Conservation (phyloP, 1,140 invertebrate genomes). For the Bombus superbus region DNA sequence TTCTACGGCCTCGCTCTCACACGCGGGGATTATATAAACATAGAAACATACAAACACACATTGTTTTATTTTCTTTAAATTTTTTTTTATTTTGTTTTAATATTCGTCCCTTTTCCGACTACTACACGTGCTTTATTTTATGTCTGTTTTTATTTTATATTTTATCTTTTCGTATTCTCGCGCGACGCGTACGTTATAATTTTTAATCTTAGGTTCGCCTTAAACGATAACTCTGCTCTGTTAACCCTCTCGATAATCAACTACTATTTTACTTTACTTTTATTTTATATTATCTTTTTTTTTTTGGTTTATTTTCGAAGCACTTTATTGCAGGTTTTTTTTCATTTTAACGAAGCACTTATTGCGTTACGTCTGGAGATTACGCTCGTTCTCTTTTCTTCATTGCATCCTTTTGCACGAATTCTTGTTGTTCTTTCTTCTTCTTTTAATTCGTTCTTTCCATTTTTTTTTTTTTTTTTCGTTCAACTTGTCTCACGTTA, state of each 20-base stretch:
- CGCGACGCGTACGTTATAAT: slow-evolving; percentile 48
- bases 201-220: slow-evolving; percentile 41
- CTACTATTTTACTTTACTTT: slow-evolving; percentile 55
- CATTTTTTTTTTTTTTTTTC: too few species aligned
- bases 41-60: slow-evolving; percentile 79
- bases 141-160: slow-evolving; percentile 7
- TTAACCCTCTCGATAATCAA: slow-evolving; percentile 56
- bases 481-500: neutral
- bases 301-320: slow-evolving; percentile 60
- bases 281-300: slow-evolving; percentile 36
- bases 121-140: slow-evolving; percentile 47
- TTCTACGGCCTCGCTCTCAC: slow-evolving; percentile 65
- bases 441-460: neutral
- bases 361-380: slow-evolving; percentile 60
- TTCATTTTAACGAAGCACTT: slow-evolving; percentile 72
- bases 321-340: slow-evolving; percentile 71
- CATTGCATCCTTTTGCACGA: neutral
- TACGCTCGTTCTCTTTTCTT: slow-evolving; percentile 11
- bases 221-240: slow-evolving; percentile 43
- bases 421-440: neutral
- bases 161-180: slow-evolving; percentile 17
- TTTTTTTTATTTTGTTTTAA: slow-evolving; percentile 5
- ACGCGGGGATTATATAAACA: slow-evolving; percentile 77
- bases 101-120: slow-evolving; percentile 7
- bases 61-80: slow-evolving; percentile 55